Evolutionary conservation across 23 tunicate species (phyloP), one percentile per base, ranked within the genome.

Genomic region (Aplidium turbinatum): DNA sequence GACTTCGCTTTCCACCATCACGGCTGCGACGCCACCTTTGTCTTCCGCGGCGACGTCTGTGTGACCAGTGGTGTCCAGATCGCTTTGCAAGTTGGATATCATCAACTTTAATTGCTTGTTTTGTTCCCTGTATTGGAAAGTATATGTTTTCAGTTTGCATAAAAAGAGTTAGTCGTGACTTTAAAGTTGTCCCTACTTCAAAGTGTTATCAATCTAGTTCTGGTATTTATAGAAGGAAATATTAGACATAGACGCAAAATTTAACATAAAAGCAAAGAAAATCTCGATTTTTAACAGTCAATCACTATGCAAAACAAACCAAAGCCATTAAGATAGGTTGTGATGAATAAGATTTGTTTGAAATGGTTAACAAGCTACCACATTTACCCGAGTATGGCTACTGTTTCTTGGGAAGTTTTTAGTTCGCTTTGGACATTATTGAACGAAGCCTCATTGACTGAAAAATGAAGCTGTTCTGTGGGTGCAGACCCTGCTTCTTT

Each of bases 41-140:
- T 11, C 13, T 11, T 11, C 16, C 13, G 16, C 13, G 11, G 50
- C 16, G 50, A 42, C 50, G 50, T 16, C 16, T 42, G 11, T 16
- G n/a, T n/a, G n/a, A n/a, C n/a, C n/a, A n/a, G n/a, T n/a, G n/a
- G 25, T 1, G 9, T 76, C 81, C 7, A 76, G 3, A 20, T 76
- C 31, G 27, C 31, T 62, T 48, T 77, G 82, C 18, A 82, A 51
- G 6, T n/a, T 25, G 18, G 73, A 20, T 1, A 82, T 55, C 87
- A 72, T 82, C 38, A 70, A 42, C 25, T 82, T 82, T 27, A 82
- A 63, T 45, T 72, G 72, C 16, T 31, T 35, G 58, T 82, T 82
- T 63, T 82, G 87, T 64, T 82, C 87, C 31, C 87, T 82, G 73
- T n/a, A n/a, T n/a, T n/a, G n/a, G n/a, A n/a, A n/a, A n/a, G n/a